Evolutionary conservation across 2,888 invertebrate species (phyloP).

Genomic region (Hydrotaea cyrtoneurina): DNA sequence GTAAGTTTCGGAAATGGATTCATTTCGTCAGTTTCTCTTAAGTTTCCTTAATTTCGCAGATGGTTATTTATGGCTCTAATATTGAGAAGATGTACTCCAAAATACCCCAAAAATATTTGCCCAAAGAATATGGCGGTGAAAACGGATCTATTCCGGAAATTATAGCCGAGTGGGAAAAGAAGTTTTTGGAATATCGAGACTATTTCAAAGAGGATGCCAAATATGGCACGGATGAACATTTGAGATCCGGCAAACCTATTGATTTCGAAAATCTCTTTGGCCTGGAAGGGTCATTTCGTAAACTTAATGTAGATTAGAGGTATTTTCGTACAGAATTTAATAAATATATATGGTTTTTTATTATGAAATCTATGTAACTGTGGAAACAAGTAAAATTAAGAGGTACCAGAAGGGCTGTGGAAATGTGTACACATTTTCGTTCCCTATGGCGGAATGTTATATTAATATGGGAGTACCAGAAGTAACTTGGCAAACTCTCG

Average conservation of each 20-base stretch:
- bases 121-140: conserved; percentile 85
- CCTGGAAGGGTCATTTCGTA: conserved; percentile 75
- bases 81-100: conserved; percentile 83
- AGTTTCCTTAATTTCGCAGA: conserved; percentile 22
- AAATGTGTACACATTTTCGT: no score
- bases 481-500: no score
- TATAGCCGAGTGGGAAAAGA: conserved; percentile 67
- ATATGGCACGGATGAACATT: conserved; percentile 73
- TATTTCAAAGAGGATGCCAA: conserved; percentile 73
- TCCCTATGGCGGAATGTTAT: no score
- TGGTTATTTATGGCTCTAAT: conserved; percentile 73
- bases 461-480: no score
- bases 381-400: no score
- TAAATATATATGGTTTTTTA: no score
- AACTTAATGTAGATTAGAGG: conserved; percentile 73
- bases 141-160: conserved; percentile 81
- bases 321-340: no score
- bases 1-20: conserved; percentile 78
- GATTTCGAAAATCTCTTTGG: conserved; percentile 74
- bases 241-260: conserved; percentile 70
- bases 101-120: conserved; percentile 83
- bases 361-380: no score
- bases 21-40: no score
- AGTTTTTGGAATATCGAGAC: conserved; percentile 67
- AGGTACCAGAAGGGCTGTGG: no score